Percentiles rank a stretch among this genome's conserved stretches.
phyloP scores from a whole-genome alignment of 2,113 vertebrate genomes.

The Leptosomus discolor region DNA sequence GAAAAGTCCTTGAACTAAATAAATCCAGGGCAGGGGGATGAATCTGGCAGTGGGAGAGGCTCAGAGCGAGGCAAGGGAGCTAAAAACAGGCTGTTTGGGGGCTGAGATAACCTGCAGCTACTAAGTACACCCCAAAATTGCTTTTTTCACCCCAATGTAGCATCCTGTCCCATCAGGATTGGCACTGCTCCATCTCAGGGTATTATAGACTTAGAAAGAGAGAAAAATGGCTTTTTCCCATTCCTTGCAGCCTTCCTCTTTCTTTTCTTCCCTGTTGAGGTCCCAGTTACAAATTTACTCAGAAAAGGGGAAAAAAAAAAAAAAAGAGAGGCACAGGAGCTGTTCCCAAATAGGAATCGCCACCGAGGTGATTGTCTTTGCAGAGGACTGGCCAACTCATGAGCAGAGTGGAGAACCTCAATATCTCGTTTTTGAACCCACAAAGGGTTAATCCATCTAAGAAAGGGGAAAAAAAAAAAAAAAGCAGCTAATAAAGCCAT shows the following conservation, averaged over 20 bases:
- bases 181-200: background rate
- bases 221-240: background rate
- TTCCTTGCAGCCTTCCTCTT: background rate
- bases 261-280: background rate
- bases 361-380: background rate
- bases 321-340: background rate
- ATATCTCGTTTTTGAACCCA: background rate
- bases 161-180: rapidly evolving
- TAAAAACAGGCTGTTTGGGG: background rate
- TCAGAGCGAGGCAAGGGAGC: background rate
- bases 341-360: background rate
- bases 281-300: background rate
- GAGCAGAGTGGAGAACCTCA: background rate
- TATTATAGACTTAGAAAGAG: background rate
- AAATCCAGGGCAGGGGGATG: background rate
- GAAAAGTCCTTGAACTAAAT: background rate
- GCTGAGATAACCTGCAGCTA: background rate
- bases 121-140: background rate
- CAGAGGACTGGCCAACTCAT: rapidly evolving
- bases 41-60: rapidly evolving
- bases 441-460: background rate
- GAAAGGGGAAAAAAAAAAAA: background rate
- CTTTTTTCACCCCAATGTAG: background rate
- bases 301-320: rapidly evolving
- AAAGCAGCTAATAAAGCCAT: background rate